phyloP scores from a whole-genome alignment of 2,797 vertebrate genomes.

The Sylvia borin region DNA sequence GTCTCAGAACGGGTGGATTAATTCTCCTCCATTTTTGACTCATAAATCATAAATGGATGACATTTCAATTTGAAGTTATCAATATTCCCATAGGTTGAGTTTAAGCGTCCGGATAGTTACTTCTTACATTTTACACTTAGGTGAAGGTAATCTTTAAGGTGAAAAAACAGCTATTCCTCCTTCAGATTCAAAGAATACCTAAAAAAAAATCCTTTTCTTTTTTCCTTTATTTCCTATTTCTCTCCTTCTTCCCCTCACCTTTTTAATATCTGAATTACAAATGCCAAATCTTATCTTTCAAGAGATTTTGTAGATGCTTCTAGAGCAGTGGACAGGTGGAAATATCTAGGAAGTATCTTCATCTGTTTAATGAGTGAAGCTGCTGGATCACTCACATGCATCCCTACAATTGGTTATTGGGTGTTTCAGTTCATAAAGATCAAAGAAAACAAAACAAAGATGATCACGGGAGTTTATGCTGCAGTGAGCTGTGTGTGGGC shows the following conservation, averaged over 20 bases:
- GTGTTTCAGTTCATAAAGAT: neutral
- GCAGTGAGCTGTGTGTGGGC: neutral
- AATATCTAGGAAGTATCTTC: neutral
- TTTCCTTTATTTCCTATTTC: neutral
- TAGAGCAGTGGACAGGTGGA: neutral
- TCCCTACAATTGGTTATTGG: neutral
- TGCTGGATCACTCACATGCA: neutral
- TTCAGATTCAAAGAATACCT: neutral
- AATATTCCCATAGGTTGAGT: neutral
- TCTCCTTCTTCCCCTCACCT: rapidly evolving
- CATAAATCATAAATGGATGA: neutral
- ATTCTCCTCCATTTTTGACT: neutral
- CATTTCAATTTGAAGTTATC: neutral
- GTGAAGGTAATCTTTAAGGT: neutral
- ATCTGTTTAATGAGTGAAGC: neutral
- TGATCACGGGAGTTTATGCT: neutral
- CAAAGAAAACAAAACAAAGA: neutral
- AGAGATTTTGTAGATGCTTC: neutral
- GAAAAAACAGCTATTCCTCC: neutral
- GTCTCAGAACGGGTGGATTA: neutral
- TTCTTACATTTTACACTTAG: neutral
- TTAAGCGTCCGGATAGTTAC: neutral
- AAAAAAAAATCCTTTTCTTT: neutral
- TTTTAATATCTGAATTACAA: neutral
- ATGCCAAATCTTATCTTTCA: neutral